These are phyloP conservation scores for Actenoides lindsayi DNA, from an alignment of 2,113 vertebrate genomes.

Conservation along the genomic window DNA sequence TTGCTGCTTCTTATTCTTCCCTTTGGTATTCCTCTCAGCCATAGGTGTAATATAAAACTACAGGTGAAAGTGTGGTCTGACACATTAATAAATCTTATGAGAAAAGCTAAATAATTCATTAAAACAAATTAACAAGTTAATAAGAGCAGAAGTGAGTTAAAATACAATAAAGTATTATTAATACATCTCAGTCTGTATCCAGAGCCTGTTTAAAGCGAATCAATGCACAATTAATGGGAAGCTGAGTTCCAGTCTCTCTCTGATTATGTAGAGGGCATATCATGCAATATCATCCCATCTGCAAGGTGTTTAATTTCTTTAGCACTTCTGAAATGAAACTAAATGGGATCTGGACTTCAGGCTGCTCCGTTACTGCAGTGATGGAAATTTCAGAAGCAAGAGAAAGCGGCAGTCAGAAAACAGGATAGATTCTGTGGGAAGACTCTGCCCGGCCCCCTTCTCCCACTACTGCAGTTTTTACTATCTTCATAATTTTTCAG, in stretches of 20 bases:
- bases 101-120: slow-evolving; percentile 56
- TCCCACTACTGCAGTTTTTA: neutral
- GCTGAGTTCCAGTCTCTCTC: neutral
- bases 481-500: neutral
- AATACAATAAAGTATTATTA: slow-evolving; percentile 63
- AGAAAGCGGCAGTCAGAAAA: neutral
- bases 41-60: slow-evolving; percentile 12
- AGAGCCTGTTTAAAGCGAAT: slow-evolving; percentile 40
- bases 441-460: neutral
- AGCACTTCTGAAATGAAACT: slow-evolving; percentile 10
- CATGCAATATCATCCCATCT: slow-evolving; percentile 1
- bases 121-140: slow-evolving; percentile 61
- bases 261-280: neutral
- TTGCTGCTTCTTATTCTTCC: neutral
- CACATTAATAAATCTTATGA: slow-evolving; percentile 61
- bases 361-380: neutral
- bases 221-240: slow-evolving; percentile 50
- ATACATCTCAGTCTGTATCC: slow-evolving; percentile 36
- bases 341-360: slow-evolving; percentile 21
- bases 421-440: neutral
- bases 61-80: slow-evolving; percentile 23
- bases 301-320: slow-evolving; percentile 37
- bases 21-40: neutral
- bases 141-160: slow-evolving; percentile 62
- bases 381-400: neutral